These are phyloP conservation scores for Heteromormyrus szaboi DNA, from an alignment of 2,797 vertebrate species.

Conservation along the genomic window DNA sequence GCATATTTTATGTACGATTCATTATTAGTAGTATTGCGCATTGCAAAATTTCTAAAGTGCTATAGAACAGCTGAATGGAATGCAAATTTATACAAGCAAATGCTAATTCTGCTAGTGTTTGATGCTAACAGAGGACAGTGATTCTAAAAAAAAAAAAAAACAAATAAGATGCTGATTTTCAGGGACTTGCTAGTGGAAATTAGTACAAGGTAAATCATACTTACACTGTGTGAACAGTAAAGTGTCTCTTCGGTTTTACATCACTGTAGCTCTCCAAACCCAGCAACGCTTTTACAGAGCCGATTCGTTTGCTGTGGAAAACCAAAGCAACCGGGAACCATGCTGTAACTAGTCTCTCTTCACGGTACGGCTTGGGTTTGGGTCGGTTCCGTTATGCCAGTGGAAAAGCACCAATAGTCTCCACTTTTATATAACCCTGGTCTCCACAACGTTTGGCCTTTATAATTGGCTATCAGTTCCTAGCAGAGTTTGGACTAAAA, in stretches of 20 bases:
- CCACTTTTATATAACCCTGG: background rate
- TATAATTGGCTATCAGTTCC: background rate
- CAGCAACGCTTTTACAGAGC: background rate
- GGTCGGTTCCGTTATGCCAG: background rate
- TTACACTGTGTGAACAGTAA: background rate
- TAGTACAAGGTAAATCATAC: background rate
- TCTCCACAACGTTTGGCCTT: background rate
- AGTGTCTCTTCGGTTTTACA: background rate
- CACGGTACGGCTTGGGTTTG: background rate
- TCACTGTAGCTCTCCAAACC: background rate
- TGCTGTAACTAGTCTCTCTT: background rate
- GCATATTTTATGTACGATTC: background rate
- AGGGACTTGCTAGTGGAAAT: background rate
- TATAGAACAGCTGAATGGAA: background rate
- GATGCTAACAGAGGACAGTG: background rate
- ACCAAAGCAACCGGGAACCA: background rate
- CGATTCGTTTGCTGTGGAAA: background rate
- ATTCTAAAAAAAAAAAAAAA: background rate
- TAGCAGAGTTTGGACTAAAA: background rate
- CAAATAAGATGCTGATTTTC: background rate
- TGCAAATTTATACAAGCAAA: background rate
- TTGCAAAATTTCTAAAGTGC: background rate
- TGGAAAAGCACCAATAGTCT: background rate
- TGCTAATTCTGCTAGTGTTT: background rate
- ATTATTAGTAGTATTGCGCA: background rate